Percentiles rank a stretch among this genome's conserved stretches.
Evolutionary conservation across 2,113 vertebrate genomes (phyloP).

Genomic region (Callorhinus ursinus): DNA sequence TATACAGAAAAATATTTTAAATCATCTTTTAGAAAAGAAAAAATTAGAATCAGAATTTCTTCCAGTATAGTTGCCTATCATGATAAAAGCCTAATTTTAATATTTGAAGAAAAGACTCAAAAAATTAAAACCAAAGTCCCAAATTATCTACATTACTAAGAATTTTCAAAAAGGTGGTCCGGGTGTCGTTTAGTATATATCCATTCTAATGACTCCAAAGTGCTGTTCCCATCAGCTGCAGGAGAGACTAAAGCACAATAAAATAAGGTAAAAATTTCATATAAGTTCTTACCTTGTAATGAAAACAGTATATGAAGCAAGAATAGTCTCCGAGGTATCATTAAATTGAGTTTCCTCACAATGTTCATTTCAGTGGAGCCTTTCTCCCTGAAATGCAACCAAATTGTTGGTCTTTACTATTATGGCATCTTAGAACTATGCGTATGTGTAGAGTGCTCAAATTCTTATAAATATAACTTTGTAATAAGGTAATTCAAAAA

Average conservation of each 20-base stretch:
- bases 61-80: not conserved
- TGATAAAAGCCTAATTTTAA: constrained; percentile 20
- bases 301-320: constrained; percentile 89
- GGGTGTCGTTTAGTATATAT: not conserved
- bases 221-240: not conserved
- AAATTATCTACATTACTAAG: constrained; percentile 32
- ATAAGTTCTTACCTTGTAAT: constrained; percentile 91
- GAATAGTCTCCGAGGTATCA: constrained; percentile 91
- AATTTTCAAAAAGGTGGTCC: constrained; percentile 6
- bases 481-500: constrained; percentile 49
- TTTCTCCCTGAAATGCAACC: constrained; percentile 85
- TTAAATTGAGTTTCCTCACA: constrained; percentile 92
- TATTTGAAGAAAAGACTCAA: not conserved
- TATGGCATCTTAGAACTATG: constrained; percentile 89
- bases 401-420: constrained; percentile 82
- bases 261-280: not conserved
- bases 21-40: constrained; percentile 8
- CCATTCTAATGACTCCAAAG: not conserved
- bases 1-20: not conserved
- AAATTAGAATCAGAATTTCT: not conserved
- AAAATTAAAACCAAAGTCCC: not conserved
- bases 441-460: constrained; percentile 41
- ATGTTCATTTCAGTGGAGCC: constrained; percentile 95
- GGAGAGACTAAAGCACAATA: constrained; percentile 23
- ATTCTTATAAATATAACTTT: constrained; percentile 64